Evolutionary conservation across 2,888 invertebrate species (phyloP).

Genomic region (Sinohyriopsis cumingii): DNA sequence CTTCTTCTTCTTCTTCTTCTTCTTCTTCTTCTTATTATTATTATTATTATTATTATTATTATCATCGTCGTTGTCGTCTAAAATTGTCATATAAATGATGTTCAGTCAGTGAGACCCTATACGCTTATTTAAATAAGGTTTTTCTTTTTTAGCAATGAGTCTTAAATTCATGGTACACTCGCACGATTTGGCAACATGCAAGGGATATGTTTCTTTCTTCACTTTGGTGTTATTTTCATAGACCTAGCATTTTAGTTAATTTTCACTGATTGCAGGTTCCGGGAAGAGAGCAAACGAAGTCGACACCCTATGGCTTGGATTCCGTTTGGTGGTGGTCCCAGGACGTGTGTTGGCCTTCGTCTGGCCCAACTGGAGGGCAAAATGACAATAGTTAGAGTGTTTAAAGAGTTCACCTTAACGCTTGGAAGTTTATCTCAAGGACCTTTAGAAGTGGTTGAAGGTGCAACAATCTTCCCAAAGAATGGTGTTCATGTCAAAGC

Average conservation of each 20-base stretch:
- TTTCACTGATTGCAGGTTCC: conserved; percentile 48
- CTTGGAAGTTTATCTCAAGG: conserved; percentile 41
- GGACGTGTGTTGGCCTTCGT: conserved; percentile 63
- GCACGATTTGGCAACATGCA: background rate
- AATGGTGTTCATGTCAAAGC: conserved; percentile 51
- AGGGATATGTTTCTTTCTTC: background rate
- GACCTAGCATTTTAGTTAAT: background rate
- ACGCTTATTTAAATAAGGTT: background rate
- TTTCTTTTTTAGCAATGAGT: background rate
- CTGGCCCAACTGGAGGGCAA: conserved; percentile 66
- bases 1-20: too few relatives aligned
- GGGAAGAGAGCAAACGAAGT: conserved; percentile 41
- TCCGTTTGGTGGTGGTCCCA: conserved; percentile 67
- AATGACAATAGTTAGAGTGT: conserved; percentile 54
- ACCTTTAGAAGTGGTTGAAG: conserved; percentile 57
- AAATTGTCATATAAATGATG: background rate
- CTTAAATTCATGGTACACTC: background rate
- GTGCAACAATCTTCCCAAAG: conserved; percentile 61
- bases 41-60: background rate
- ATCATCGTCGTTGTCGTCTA: background rate
- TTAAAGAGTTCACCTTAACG: conserved; percentile 53
- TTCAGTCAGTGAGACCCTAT: background rate
- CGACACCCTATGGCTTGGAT: conserved; percentile 64
- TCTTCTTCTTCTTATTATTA: too few relatives aligned
- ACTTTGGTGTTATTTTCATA: background rate